Evolutionary conservation across 30 jellyfish, hydroid and myxozoan species (phyloP).

Genomic region (Clytia hemisphaerica): DNA sequence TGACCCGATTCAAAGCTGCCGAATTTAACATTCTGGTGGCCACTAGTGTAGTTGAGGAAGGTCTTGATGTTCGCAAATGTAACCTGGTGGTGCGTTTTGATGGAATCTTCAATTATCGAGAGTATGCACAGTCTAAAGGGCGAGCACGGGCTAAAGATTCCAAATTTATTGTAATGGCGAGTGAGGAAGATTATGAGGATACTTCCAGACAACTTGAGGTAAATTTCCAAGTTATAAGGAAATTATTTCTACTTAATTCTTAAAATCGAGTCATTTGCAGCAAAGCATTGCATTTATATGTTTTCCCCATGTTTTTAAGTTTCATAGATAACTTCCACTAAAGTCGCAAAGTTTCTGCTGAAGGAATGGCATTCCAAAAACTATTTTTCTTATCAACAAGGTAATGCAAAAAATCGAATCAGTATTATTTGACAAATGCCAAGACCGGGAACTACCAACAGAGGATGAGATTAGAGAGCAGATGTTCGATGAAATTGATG

Average conservation of each 20-base stretch:
- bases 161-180: constrained; percentile 45
- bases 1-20: constrained; percentile 32
- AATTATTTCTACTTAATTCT: no score
- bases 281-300: no score
- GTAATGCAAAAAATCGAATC: constrained; percentile 56
- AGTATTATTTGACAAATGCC: constrained; percentile 46
- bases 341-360: neutral
- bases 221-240: no score
- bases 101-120: constrained; percentile 61
- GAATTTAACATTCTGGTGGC: constrained; percentile 70
- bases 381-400: neutral
- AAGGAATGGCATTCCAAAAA: neutral
- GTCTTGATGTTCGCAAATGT: constrained; percentile 84
- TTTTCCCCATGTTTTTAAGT: no score
- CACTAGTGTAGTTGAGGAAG: constrained; percentile 93
- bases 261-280: no score
- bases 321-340: no score
- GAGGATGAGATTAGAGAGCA: constrained; percentile 58
- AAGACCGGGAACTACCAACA: constrained; percentile 60
- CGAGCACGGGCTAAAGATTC: constrained; percentile 70
- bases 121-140: constrained; percentile 86
- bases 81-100: constrained; percentile 86
- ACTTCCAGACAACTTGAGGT: constrained; percentile 5
- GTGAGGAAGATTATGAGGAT: neutral
- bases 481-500: constrained; percentile 7